Conservation (phyloP, 1,140 invertebrate species). For the Lamellibrachia luymesi region DNA sequence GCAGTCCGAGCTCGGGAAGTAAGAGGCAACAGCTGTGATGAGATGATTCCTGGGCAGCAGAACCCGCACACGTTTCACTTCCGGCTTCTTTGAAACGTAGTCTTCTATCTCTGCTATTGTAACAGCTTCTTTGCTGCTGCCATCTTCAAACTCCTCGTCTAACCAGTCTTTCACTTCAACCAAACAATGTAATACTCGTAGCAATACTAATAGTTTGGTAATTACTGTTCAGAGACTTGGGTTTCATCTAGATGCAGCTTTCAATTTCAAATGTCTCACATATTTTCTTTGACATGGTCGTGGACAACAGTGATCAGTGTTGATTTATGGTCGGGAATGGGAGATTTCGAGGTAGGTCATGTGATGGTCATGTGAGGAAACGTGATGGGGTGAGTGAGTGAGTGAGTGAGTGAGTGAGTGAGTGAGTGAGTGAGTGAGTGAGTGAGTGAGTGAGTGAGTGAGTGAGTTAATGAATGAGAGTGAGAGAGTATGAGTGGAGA, state of each 20-base stretch:
- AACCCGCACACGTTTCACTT: background rate
- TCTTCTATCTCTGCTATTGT: background rate
- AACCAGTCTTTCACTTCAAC: background rate
- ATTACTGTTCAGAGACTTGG: background rate
- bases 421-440: slow-evolving; percentile 29
- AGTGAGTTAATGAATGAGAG: slow-evolving; percentile 20
- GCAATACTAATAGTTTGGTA: background rate
- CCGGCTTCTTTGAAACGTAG: background rate
- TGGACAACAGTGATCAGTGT: background rate
- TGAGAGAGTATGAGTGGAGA: slow-evolving; percentile 18
- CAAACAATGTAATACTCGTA: background rate
- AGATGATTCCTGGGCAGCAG: background rate
- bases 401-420: slow-evolving; percentile 23
- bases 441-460: slow-evolving; percentile 29
- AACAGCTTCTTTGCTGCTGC: background rate
- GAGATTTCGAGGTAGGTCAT: too few relatives aligned
- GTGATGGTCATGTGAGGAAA: too few relatives aligned
- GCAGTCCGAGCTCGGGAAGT: background rate
- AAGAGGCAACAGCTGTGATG: background rate
- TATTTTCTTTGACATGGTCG: background rate
- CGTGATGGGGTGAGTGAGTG: slow-evolving; percentile 8
- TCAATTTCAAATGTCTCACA: background rate
- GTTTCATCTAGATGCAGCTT: background rate
- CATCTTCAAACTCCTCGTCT: background rate
- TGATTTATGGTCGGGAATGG: background rate